Conservation (phyloP, 2,888 invertebrate species). For the Habrosyne pyritoides region DNA sequence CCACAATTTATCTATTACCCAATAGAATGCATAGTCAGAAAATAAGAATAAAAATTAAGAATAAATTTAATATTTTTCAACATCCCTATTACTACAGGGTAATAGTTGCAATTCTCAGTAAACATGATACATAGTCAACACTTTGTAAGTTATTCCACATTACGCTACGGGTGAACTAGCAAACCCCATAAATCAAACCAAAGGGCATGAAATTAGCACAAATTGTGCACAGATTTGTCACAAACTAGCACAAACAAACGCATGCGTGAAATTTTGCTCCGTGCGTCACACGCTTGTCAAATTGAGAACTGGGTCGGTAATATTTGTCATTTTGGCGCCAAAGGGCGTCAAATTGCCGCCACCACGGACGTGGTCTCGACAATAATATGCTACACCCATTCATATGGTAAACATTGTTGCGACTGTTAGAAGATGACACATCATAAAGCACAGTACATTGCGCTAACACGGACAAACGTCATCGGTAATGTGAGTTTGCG, state of each 20-base stretch:
- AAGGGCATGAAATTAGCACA: neutral
- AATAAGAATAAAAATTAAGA: too few species aligned
- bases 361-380: constrained; percentile 26
- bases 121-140: neutral
- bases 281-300: constrained; percentile 45
- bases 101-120: too few species aligned
- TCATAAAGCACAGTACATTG: constrained; percentile 9
- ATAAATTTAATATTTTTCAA: too few species aligned
- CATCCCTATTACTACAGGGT: too few species aligned
- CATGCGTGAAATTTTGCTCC: constrained; percentile 21
- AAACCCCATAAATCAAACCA: neutral
- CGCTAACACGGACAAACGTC: constrained; percentile 4
- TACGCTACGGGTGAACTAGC: neutral
- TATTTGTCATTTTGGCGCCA: constrained; percentile 62
- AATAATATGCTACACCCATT: constrained; percentile 37
- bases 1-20: neutral
- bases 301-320: constrained; percentile 55
- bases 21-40: too few species aligned
- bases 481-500: neutral
- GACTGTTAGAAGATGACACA: constrained; percentile 7
- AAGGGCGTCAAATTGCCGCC: constrained; percentile 61
- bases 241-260: constrained; percentile 10
- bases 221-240: neutral
- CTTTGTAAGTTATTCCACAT: neutral
- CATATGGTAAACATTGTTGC: constrained; percentile 36